A percentile compares a stretch with the other conserved stretches of the same genome.
These are phyloP conservation scores for Perca flavescens DNA, from an alignment of 2,113 vertebrate genomes.

Conservation along the genomic window DNA sequence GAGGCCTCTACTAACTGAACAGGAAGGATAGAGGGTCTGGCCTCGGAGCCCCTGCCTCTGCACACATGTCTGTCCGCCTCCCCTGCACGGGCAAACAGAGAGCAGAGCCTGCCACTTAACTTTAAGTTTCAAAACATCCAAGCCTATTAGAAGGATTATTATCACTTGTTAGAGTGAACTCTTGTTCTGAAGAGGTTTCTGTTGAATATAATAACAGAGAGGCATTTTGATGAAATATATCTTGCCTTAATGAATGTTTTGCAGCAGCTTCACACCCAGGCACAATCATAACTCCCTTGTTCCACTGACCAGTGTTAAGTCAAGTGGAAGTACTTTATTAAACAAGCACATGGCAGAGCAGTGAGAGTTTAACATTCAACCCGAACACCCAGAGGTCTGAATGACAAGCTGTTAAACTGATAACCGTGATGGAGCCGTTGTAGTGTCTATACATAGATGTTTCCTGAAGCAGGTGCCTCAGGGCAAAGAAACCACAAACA, in stretches of 20 bases:
- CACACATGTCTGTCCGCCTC: slow-evolving; percentile 83
- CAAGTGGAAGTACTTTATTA: slow-evolving; percentile 67
- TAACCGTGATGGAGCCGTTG: slow-evolving; percentile 48
- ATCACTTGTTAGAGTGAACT: slow-evolving; percentile 36
- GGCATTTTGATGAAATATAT: slow-evolving; percentile 33
- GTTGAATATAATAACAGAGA: slow-evolving; percentile 38
- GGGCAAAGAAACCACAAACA: background rate
- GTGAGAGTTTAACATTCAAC: slow-evolving; percentile 55
- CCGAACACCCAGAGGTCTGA: slow-evolving; percentile 50
- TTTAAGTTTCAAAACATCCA: slow-evolving; percentile 53
- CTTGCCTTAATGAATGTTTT: slow-evolving; percentile 15
- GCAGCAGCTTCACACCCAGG: slow-evolving; percentile 54
- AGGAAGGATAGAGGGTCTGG: slow-evolving; percentile 80
- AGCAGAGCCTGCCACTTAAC: slow-evolving; percentile 61
- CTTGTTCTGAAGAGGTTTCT: slow-evolving; percentile 35
- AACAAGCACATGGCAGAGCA: slow-evolving; percentile 49
- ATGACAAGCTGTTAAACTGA: slow-evolving; percentile 66
- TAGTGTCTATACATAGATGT: slow-evolving; percentile 9
- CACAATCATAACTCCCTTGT: slow-evolving; percentile 46
- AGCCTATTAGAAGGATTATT: slow-evolving; percentile 52
- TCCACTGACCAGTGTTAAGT: slow-evolving; percentile 47
- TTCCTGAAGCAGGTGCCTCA: slow-evolving; percentile 32
- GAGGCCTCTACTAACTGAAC: slow-evolving; percentile 77
- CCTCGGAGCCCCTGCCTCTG: slow-evolving; percentile 61
- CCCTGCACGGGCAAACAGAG: slow-evolving; percentile 58